Percentiles rank a stretch among this genome's conserved stretches.
These are phyloP conservation scores for Cephus sareptanus DNA, from an alignment of 2,888 invertebrate species.

Conservation along the genomic window DNA sequence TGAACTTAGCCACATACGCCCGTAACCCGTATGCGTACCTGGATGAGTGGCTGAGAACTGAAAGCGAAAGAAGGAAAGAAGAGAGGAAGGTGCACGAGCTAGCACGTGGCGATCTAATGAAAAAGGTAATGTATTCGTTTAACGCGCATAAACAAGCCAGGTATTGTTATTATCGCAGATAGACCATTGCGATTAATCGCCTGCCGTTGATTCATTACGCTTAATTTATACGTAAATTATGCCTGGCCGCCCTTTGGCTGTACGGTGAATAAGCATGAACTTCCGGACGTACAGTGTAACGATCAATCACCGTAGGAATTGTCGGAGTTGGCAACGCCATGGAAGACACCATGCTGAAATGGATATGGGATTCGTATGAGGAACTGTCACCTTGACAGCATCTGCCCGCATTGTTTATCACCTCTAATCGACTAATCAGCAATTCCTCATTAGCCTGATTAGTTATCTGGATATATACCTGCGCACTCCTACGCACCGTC, in stretches of 20 bases:
- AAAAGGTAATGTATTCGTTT: conserved; percentile 58
- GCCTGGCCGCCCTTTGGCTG: conserved; percentile 57
- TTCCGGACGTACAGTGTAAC: conserved; percentile 47
- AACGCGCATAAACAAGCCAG: conserved; percentile 51
- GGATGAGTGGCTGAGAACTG: background rate
- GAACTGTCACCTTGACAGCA: background rate
- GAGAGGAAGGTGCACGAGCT: conserved; percentile 37
- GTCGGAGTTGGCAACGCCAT: background rate
- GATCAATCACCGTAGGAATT: background rate
- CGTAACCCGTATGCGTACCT: background rate
- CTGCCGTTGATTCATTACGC: conserved; percentile 59
- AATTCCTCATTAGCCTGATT: background rate
- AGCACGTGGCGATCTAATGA: conserved; percentile 55
- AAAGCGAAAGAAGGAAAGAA: background rate
- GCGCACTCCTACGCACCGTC: background rate
- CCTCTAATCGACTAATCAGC: background rate
- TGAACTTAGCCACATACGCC: background rate
- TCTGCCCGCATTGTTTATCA: background rate
- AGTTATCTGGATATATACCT: background rate
- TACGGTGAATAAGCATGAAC: conserved; percentile 62
- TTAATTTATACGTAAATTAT: conserved; percentile 63
- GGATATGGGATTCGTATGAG: background rate
- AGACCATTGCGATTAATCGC: conserved; percentile 57
- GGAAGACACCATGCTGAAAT: background rate
- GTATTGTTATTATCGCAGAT: conserved; percentile 53